phyloP scores from a whole-genome alignment of 2,113 vertebrate genomes.

The Plestiodon gilberti region DNA sequence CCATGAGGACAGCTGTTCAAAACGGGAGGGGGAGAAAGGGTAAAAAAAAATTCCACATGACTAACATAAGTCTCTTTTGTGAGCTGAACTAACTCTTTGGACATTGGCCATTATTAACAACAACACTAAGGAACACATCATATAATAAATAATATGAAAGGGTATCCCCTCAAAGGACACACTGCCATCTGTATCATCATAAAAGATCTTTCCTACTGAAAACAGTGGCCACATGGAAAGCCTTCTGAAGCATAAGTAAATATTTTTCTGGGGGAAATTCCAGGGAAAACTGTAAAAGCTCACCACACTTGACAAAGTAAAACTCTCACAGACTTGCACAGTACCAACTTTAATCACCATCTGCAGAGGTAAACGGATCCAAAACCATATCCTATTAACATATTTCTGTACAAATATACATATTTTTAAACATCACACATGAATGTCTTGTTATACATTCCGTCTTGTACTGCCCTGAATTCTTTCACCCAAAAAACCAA shows the following conservation, averaged over 20 bases:
- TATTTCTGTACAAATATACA: background rate
- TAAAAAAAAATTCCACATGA: background rate
- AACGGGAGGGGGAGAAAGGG: background rate
- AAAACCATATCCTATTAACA: background rate
- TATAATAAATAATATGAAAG: background rate
- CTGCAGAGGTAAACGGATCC: background rate
- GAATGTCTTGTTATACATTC: background rate
- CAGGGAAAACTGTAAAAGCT: slow-evolving; percentile 31
- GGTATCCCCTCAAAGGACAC: background rate
- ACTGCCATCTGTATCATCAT: slow-evolving; percentile 33
- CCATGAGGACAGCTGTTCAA: background rate
- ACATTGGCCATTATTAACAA: background rate
- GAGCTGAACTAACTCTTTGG: background rate
- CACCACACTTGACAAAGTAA: background rate
- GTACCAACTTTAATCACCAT: background rate
- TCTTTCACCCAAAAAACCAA: background rate
- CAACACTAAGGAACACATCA: background rate
- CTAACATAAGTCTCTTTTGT: no score
- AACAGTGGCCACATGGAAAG: background rate
- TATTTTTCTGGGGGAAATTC: slow-evolving; percentile 2
- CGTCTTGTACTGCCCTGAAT: background rate
- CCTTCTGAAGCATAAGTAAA: slow-evolving; percentile 15
- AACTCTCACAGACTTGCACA: background rate
- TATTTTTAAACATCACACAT: background rate
- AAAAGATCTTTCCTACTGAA: slow-evolving; percentile 46